A percentile compares a stretch with the other conserved stretches of the same genome.
Conservation (phyloP, 1,140 invertebrate species). For the Andrena cerasifolii region DNA sequence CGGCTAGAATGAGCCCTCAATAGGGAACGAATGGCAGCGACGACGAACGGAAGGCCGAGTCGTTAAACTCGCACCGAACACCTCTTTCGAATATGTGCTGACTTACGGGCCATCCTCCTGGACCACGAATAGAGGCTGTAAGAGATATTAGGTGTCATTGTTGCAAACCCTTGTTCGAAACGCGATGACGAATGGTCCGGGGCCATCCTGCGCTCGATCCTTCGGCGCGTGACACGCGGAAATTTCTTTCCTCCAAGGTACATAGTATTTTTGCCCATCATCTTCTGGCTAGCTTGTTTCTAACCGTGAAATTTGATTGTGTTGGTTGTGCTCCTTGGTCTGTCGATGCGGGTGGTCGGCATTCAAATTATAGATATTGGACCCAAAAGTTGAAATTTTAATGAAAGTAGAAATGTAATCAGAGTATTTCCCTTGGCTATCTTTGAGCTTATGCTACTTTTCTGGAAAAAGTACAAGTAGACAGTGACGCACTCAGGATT, state of each 20-base stretch:
- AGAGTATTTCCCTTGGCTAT: too few relatives aligned
- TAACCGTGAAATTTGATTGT: too few relatives aligned
- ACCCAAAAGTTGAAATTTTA: too few relatives aligned
- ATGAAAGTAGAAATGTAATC: too few relatives aligned
- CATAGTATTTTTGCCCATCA: too few relatives aligned
- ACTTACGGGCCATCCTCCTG: conserved; percentile 56
- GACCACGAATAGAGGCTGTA: conserved; percentile 59
- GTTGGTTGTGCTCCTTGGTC: too few relatives aligned
- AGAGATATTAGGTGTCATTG: not conserved
- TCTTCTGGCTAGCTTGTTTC: too few relatives aligned
- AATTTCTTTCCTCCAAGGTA: not conserved
- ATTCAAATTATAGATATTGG: too few relatives aligned
- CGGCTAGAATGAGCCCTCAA: conserved; percentile 31
- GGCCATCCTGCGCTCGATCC: not conserved
- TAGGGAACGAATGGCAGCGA: conserved; percentile 28
- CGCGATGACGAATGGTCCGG: not conserved
- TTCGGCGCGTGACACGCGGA: not conserved
- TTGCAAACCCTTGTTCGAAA: not conserved
- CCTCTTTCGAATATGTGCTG: not conserved
- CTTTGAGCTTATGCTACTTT: too few relatives aligned
- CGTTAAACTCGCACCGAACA: conserved; percentile 37
- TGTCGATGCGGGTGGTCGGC: too few relatives aligned
- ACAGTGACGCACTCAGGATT: too few relatives aligned
- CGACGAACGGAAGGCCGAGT: conserved; percentile 48
- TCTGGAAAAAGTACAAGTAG: too few relatives aligned